Base-by-base conservation (phyloP, 1,140 invertebrate genomes). In the Maconellicoccus hirsutus region DNA sequence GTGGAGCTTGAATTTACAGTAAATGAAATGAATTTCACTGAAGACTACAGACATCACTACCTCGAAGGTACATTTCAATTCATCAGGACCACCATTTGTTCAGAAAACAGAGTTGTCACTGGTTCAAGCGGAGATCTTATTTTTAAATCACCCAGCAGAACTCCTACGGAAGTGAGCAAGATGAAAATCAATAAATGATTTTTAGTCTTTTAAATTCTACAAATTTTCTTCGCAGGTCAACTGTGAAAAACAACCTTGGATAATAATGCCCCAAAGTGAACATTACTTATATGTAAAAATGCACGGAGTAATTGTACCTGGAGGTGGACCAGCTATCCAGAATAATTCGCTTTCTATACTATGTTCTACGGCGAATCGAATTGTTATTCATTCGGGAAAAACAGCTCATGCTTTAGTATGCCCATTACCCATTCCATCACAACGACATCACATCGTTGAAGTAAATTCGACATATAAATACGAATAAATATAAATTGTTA, bases 51-150 rank as follows among this genome's bases (percentile, higher is more conserved):
- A 70, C 88, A 89, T 71, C 84, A 92, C 52, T 88, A 86, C 72
- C 93, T 94, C 77, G 90, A 93, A 79, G 92, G 88, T 21, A 86
- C 84, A 39, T 91, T 89, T 78, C 90, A 93, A 77, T 93, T 92
- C 75, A 81, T 92, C 0, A 86, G 89, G 76, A 83, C 86, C 69
- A 79, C 85, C 21, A 79, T 82, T 23, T 93, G 91, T 76, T 79
- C 84, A 22, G 82, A 84, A 72, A 84, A 70, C 0, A 66, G 72
- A 12, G 59, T 70, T 25, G 70, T 69, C 19, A 72, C 63, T 1
- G 70, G 84, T 71, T 66, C 89, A 3, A 91, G 88, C 72, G 90
- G 90, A 1, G 87, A 89, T 75, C 83, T 92, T 63, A 82, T 83
- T 73, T 85, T 91, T 74, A 78, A 79, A 12, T 79, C 82, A 59